These are phyloP conservation scores for Botia kubotai DNA, from an alignment of 2,797 vertebrate species.

Conservation along the genomic window DNA sequence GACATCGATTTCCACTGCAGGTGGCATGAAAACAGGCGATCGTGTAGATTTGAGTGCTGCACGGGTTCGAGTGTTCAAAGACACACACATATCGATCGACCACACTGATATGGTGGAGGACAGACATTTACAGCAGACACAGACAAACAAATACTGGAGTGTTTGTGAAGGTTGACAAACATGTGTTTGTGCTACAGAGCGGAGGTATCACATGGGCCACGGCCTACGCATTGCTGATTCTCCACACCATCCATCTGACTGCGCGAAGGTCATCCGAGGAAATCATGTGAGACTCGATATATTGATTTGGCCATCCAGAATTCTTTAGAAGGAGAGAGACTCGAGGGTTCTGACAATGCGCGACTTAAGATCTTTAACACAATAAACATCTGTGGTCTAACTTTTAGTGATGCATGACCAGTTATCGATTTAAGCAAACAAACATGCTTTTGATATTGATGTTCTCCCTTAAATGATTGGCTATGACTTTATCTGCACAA, in stretches of 20 bases:
- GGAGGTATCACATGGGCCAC: conserved; percentile 48
- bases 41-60: conserved; percentile 60
- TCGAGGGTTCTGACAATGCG: conserved; percentile 5
- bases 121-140: conserved; percentile 31
- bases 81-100: conserved; percentile 57
- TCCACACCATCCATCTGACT: conserved; percentile 46
- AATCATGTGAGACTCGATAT: conserved; percentile 66
- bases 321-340: conserved; percentile 56
- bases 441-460: background rate
- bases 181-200: conserved; percentile 47
- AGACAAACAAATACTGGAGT: conserved; percentile 39
- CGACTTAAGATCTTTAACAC: conserved; percentile 1
- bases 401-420: conserved; percentile 10
- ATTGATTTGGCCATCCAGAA: conserved; percentile 67
- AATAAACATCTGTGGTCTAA: conserved; percentile 21
- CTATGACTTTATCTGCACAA: background rate
- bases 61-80: conserved; percentile 58
- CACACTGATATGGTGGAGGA: conserved; percentile 48
- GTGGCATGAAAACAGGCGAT: conserved; percentile 47
- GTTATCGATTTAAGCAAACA: background rate
- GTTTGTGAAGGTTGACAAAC: conserved; percentile 62
- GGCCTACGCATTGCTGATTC: conserved; percentile 42
- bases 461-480: background rate
- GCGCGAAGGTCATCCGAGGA: conserved; percentile 65
- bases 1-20: background rate